These are phyloP conservation scores for Orussus abietinus DNA, from an alignment of 1,140 invertebrate species.

Conservation along the genomic window DNA sequence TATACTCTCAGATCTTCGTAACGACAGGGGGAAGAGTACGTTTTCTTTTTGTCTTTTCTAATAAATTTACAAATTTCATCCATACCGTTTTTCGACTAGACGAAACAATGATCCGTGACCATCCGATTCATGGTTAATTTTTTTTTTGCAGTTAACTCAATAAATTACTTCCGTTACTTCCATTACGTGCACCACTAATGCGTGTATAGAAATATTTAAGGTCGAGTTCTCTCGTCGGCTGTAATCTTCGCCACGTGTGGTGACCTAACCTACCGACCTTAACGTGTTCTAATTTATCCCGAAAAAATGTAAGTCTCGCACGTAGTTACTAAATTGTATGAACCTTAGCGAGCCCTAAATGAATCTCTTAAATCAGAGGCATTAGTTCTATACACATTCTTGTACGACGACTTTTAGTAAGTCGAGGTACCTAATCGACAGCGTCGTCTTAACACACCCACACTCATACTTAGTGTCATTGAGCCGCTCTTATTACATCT, in stretches of 20 bases:
- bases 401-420: constrained; percentile 25
- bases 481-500: constrained; percentile 44
- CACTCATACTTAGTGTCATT: constrained; percentile 44
- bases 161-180: too few relatives aligned
- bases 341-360: constrained; percentile 25
- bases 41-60: constrained; percentile 13
- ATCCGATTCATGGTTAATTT: constrained; percentile 19
- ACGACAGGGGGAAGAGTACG: too few relatives aligned
- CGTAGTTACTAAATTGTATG: constrained; percentile 6
- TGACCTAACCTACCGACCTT: constrained; percentile 16
- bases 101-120: constrained; percentile 2
- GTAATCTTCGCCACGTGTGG: constrained; percentile 17
- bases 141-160: constrained; percentile 8
- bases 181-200: too few relatives aligned
- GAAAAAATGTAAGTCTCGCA: constrained; percentile 21
- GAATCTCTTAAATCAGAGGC: constrained; percentile 29
- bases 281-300: constrained; percentile 22
- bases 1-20: too few relatives aligned
- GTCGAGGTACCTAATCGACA: constrained; percentile 30
- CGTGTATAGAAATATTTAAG: constrained; percentile 3
- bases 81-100: constrained; percentile 5
- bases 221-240: constrained; percentile 18
- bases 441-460: constrained; percentile 30
- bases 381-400: constrained; percentile 37
- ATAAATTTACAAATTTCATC: constrained; percentile 11